Conservation (phyloP, 2,888 invertebrate genomes). For the Leptarthrus brevirostris region DNA sequence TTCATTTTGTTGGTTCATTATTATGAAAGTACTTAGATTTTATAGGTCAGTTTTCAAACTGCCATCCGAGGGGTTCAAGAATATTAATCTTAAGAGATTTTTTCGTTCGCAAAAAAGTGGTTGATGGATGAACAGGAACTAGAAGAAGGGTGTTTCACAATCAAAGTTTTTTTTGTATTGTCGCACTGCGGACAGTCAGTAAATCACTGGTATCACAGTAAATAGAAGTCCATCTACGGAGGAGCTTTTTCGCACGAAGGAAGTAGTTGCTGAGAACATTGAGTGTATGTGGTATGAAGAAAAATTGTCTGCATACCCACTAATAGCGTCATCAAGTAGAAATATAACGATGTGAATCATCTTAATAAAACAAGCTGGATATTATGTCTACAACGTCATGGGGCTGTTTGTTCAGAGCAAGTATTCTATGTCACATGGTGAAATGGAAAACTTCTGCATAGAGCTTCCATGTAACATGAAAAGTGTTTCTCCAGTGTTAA, state of each 20-base stretch:
- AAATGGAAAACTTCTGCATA: constrained; percentile 28
- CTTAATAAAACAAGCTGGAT: constrained; percentile 52
- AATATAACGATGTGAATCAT: constrained; percentile 51
- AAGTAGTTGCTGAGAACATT: background rate
- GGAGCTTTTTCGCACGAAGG: background rate
- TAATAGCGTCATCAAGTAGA: constrained; percentile 52
- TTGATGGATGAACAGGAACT: no score
- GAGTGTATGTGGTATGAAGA: background rate
- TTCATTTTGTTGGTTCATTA: no score
- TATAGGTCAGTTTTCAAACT: no score
- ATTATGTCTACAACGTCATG: constrained; percentile 39
- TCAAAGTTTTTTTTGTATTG: no score
- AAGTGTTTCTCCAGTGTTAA: constrained; percentile 28
- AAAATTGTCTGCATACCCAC: constrained; percentile 34
- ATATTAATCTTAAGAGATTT: no score
- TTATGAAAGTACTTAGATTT: no score
- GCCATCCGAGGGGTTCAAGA: no score
- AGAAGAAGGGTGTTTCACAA: no score
- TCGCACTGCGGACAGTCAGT: no score
- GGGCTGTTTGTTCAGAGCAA: constrained; percentile 7
- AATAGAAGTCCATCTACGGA: no score
- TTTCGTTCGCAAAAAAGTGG: no score
- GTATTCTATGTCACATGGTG: background rate
- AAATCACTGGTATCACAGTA: no score
- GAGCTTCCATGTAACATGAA: constrained; percentile 26